Percentiles rank a stretch among this genome's conserved stretches.
These are phyloP conservation scores for Ladona fulva DNA, from an alignment of 1,140 invertebrate genomes.

Conservation along the genomic window DNA sequence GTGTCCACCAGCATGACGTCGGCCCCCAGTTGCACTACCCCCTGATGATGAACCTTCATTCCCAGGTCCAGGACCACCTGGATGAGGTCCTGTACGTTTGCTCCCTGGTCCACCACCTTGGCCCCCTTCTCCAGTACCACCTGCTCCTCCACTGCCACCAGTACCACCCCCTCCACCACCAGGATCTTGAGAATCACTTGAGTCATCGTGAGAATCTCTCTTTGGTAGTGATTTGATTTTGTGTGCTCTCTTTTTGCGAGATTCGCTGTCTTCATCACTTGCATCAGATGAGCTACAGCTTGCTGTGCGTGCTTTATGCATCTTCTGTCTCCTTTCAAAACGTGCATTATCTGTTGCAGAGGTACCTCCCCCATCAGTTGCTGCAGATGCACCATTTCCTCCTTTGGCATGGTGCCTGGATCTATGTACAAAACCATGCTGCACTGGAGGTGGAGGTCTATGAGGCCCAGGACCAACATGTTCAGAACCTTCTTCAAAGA, in stretches of 20 bases:
- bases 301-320: constrained; percentile 67
- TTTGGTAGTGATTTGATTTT: constrained; percentile 54
- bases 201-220: constrained; percentile 67
- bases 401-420: constrained; percentile 29
- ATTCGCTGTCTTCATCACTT: constrained; percentile 82
- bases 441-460: constrained; percentile 6
- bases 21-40: constrained; percentile 30
- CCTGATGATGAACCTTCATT: constrained; percentile 32
- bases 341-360: constrained; percentile 40
- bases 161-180: constrained; percentile 39
- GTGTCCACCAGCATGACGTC: constrained; percentile 16
- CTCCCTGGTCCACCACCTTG: constrained; percentile 29
- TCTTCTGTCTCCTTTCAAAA: constrained; percentile 52
- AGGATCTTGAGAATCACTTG: constrained; percentile 62
- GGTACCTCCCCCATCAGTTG: constrained; percentile 30
- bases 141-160: constrained; percentile 29
- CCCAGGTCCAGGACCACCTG: constrained; percentile 18
- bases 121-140: constrained; percentile 26
- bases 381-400: constrained; percentile 32
- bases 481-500: constrained; percentile 55
- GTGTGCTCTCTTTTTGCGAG: constrained; percentile 64
- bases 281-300: constrained; percentile 84
- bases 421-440: constrained; percentile 8
- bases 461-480: constrained; percentile 22
- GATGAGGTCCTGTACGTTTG: constrained; percentile 27